Evolutionary conservation across 2,113 vertebrate species (phyloP).

Genomic region (Sprattus sprattus): DNA sequence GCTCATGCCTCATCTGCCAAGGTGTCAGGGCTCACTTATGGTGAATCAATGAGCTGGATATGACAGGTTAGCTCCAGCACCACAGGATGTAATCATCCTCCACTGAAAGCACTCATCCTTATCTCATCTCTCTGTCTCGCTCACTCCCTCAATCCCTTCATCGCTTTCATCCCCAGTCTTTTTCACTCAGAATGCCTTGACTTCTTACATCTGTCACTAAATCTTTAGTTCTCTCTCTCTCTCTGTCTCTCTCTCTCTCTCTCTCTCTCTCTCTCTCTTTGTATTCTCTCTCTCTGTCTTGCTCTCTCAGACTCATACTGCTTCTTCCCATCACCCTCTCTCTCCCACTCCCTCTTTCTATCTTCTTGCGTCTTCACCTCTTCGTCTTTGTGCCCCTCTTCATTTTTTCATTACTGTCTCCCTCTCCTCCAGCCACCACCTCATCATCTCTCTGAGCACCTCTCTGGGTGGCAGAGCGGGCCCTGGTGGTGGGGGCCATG

Average conservation of each 20-base stretch:
- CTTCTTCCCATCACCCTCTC: background rate
- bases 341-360: background rate
- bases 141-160: background rate
- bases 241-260: background rate
- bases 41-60: slow-evolving; percentile 12
- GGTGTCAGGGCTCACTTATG: slow-evolving; percentile 9
- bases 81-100: background rate
- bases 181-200: background rate
- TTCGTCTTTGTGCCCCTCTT: background rate
- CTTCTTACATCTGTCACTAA: background rate
- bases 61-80: background rate
- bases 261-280: background rate
- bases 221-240: background rate
- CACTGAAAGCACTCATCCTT: background rate
- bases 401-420: background rate
- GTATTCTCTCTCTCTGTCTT: background rate
- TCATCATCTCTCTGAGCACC: background rate
- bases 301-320: background rate
- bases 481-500: background rate
- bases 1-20: slow-evolving; percentile 5
- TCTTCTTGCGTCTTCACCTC: background rate
- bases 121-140: background rate
- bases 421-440: background rate
- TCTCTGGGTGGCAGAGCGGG: background rate
- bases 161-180: background rate